Percentiles rank a stretch among this genome's conserved stretches.
Evolutionary conservation across 1,140 invertebrate genomes (phyloP).

Genomic region (Subanguina moxae): DNA sequence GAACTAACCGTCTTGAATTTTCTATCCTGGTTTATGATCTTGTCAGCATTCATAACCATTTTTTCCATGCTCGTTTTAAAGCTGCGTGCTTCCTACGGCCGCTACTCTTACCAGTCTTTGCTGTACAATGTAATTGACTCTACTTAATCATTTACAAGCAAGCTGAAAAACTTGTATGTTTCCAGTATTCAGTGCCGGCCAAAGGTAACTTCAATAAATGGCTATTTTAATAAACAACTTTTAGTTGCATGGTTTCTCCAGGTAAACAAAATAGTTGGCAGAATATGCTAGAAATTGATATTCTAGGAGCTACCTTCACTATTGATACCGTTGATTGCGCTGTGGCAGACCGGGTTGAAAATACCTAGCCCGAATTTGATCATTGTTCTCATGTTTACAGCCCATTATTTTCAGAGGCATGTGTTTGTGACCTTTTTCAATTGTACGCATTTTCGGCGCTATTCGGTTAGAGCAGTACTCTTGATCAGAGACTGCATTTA

Average conservation of each 20-base stretch:
- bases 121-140: constrained; percentile 5
- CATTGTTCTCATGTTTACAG: constrained; percentile 30
- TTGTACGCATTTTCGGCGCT: too few relatives aligned
- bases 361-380: background rate
- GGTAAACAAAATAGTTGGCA: too few relatives aligned
- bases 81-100: constrained; percentile 30
- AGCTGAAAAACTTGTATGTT: background rate
- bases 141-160: background rate
- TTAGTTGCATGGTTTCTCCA: too few relatives aligned
- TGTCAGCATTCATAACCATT: constrained; percentile 28
- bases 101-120: constrained; percentile 24
- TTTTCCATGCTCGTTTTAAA: constrained; percentile 20
- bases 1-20: constrained; percentile 15
- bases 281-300: constrained; percentile 19
- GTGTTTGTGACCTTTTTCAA: too few relatives aligned
- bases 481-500: too few relatives aligned
- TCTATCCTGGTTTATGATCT: constrained; percentile 33
- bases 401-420: constrained; percentile 42
- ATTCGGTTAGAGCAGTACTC: too few relatives aligned
- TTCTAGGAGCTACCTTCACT: constrained; percentile 40
- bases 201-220: background rate
- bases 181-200: constrained; percentile 38
- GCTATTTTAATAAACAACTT: too few relatives aligned
- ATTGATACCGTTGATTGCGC: constrained; percentile 23
- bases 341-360: constrained; percentile 16